phyloP scores from a whole-genome alignment of 2,113 vertebrate genomes.

The Pelobates fuscus region DNA sequence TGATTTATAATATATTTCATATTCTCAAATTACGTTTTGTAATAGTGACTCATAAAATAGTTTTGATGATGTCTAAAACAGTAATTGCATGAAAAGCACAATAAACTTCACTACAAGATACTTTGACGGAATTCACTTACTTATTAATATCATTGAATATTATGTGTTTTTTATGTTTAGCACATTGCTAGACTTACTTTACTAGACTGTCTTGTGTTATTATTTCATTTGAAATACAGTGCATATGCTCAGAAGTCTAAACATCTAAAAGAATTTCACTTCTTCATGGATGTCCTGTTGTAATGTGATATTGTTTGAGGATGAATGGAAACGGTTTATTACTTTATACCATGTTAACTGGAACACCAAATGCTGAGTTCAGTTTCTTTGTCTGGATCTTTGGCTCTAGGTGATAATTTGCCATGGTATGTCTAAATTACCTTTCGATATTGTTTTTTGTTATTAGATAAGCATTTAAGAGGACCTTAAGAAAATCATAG shows the following conservation, averaged over 20 bases:
- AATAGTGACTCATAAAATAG: too few relatives aligned
- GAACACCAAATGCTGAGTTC: conserved; percentile 52
- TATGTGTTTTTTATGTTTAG: neutral
- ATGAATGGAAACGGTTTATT: conserved; percentile 53
- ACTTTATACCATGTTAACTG: conserved; percentile 53
- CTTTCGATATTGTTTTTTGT: conserved; percentile 56
- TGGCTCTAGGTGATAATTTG: conserved; percentile 73
- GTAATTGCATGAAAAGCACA: conserved; percentile 1
- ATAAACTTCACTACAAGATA: neutral
- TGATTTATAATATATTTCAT: too few relatives aligned
- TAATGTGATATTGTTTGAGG: conserved; percentile 56
- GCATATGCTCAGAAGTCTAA: neutral
- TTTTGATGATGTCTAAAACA: too few relatives aligned
- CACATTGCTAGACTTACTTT: neutral
- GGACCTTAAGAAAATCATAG: conserved; percentile 63
- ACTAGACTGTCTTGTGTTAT: neutral
- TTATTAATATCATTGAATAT: neutral
- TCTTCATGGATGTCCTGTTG: conserved; percentile 45
- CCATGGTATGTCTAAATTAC: conserved; percentile 69
- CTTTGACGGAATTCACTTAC: neutral
- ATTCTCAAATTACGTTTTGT: too few relatives aligned
- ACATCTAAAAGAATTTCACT: conserved; percentile 50
- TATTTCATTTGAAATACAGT: neutral
- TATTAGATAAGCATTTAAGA: conserved; percentile 70
- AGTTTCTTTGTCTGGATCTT: conserved; percentile 57